Evolutionary conservation across 2,888 invertebrate genomes (phyloP), one percentile per base, ranked within the genome.

Genomic region (Drepanosiphum platanoidis): DNA sequence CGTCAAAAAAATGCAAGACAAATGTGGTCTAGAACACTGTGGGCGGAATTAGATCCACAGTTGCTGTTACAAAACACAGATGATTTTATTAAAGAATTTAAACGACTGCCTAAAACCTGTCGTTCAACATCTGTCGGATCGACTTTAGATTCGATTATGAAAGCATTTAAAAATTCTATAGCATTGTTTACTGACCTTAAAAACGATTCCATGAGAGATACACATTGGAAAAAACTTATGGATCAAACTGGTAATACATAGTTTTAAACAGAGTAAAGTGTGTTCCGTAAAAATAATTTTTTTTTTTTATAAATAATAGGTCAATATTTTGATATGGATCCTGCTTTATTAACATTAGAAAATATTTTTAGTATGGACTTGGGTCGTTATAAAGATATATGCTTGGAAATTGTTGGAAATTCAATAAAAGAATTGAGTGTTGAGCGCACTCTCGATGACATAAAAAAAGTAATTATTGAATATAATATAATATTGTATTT

Each of bases 321-420:
- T 52, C 84, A 93, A 88, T 91, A 92, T 87, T 97, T 97, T 89
- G 96, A 97, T 88, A 96, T 97, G 94, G 92, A 95, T 3, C 94
- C 96, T 4, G 94, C 95, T 32, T 92, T 94, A n/a, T 97, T 97
- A 88, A 97, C 97, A 0, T 90, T 97, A 86, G 95, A 96, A 86
- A 96, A 97, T 89, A 95, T 97, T 93, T 97, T 97, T 89, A 93
- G 94, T 1, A 97, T 97, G 97, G 95, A 97, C 88, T 90, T 97
- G 86, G 95, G 96, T 88, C 93, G 94, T 87, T 96, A 95, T 89
- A 94, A 94, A 90, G 95, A 96, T 0, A 94, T 95, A 7, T 96
- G 96, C 61, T 94, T 94, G 88, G 93, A 94, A 89, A 97, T 97
- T 84, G 94, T 97, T 39, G 95, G 93, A 87, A 94, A 94, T 89